Percentiles rank a stretch among this genome's conserved stretches.
These are phyloP conservation scores for Dendrophyllia cribrosa DNA, from an alignment of 64 coral and sea anemone species.

Conservation along the genomic window DNA sequence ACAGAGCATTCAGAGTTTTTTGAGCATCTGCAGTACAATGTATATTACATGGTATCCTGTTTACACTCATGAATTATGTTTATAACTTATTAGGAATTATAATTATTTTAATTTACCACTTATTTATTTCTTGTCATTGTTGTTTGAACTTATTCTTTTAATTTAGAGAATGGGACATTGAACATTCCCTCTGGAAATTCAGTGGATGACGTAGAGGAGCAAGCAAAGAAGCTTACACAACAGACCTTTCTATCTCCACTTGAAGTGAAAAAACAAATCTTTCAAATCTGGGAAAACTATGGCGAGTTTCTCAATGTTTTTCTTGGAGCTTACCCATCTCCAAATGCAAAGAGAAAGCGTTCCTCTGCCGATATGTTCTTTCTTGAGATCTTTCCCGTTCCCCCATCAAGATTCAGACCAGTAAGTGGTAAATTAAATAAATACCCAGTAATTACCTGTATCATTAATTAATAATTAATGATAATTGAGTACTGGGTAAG, in stretches of 20 bases:
- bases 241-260: conserved; percentile 80
- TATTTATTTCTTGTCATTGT: neutral
- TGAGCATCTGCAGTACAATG: too few species aligned
- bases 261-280: conserved; percentile 83
- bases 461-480: too few species aligned
- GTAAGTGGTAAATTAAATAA: conserved; percentile 49
- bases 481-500: too few species aligned
- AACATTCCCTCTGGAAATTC: neutral
- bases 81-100: neutral
- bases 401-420: conserved; percentile 95
- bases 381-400: conserved; percentile 88
- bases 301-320: conserved; percentile 73
- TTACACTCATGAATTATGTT: neutral
- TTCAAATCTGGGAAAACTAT: conserved; percentile 82
- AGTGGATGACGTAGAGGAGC: neutral
- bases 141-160: neutral
- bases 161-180: conserved; percentile 6
- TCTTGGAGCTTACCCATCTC: conserved; percentile 86
- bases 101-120: neutral
- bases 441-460: neutral
- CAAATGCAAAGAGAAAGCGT: conserved; percentile 67
- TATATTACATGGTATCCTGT: too few species aligned
- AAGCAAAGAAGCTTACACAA: conserved; percentile 56
- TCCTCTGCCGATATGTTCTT: conserved; percentile 91
- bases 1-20: too few species aligned